phyloP scores from a whole-genome alignment of 2,888 invertebrate species.

The Brachypalpus laphriformis region DNA sequence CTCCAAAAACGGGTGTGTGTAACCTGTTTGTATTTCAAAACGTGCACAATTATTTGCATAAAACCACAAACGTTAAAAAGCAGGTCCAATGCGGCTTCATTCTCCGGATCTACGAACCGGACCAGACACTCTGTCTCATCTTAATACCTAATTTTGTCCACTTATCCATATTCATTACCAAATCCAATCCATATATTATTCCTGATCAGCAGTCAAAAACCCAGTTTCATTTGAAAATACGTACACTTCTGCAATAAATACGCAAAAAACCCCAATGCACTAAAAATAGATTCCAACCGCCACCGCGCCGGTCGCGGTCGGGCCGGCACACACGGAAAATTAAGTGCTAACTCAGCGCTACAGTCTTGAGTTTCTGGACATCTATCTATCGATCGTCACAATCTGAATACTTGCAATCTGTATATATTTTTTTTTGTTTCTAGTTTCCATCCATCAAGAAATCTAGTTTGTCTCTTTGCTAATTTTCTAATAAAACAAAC shows the following conservation, averaged over 20 bases:
- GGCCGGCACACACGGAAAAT: no score
- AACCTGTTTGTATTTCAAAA: neutral
- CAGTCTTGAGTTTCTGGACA: neutral
- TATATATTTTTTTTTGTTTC: neutral
- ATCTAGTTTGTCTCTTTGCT: conserved; percentile 29
- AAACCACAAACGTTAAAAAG: neutral
- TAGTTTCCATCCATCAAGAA: conserved; percentile 1
- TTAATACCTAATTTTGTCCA: neutral
- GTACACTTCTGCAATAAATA: neutral
- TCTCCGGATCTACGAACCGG: neutral
- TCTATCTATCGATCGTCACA: neutral
- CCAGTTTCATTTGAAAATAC: no score
- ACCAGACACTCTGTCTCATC: conserved; percentile 23
- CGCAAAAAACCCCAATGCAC: neutral
- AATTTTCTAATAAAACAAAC: conserved; percentile 15
- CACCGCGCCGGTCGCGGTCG: no score
- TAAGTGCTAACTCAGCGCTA: conserved; percentile 9
- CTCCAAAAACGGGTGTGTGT: neutral
- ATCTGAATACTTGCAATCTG: neutral
- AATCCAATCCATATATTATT: neutral
- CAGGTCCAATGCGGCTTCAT: neutral
- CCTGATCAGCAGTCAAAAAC: neutral
- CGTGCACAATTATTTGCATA: conserved; percentile 3
- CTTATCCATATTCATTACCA: neutral
- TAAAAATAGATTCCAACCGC: neutral